Evolutionary conservation across 2,888 invertebrate genomes (phyloP), one percentile per base, ranked within the genome.

Genomic region (Leuctra nigra): DNA sequence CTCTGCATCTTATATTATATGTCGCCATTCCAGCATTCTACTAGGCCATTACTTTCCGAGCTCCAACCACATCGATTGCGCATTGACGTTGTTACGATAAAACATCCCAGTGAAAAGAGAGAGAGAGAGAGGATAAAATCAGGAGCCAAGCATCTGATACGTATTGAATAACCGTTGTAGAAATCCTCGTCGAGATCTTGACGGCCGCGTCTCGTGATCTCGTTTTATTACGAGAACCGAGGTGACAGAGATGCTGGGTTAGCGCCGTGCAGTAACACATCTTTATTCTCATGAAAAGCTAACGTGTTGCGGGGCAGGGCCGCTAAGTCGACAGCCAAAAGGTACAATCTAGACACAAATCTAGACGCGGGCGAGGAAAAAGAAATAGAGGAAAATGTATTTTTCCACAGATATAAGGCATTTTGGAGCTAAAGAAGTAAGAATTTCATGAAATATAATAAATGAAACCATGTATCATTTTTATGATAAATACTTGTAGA

Each of bases 141-240:
- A 29, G 11, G 11, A n/a, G n/a, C n/a, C n/a, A n/a, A 29, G 29
- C 11, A 29, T 29, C 11, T 6, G 29, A 41, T 6, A 20, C 41
- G 41, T 41, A 41, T 41, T 41, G 41, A 41, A 41, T 41, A 41
- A 41, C 41, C 41, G 14, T 41, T 14, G 41, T 2, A 41, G 41
- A 41, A 41, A 41, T 41, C 41, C 35, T 33, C 13, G 20, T 50
- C 20, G n/a, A 35, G 35, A 33, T 50, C 50, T 18, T 20, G 29
- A 14, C 48, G 16, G 2, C 23, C 46, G 16, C 29, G 29, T 29
- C 29, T 7, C n/a, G 46, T 46, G 48, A 48, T 48, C 20, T 35
- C 33, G 35, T 50, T 50, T 50, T 50, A 50, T 50, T 50, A 50
- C 48, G 3, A 29, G 48, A 35, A 13, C 13, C 22, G 33, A n/a